phyloP scores from a whole-genome alignment of 2,113 vertebrate species.

The Cynopterus brachyotis region DNA sequence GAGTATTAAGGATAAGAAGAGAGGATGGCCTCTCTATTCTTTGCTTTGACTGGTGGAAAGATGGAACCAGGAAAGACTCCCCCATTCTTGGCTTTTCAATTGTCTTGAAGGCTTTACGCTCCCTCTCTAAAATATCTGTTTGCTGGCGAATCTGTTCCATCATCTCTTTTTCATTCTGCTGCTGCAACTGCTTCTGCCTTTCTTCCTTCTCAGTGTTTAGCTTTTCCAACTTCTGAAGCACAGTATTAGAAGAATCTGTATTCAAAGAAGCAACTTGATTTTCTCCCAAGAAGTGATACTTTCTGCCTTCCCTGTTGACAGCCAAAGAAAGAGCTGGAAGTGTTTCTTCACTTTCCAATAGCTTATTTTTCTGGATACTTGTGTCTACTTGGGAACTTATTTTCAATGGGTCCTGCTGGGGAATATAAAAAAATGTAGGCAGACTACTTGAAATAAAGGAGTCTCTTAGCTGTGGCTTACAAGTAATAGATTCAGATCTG shows the following conservation, averaged over 20 bases:
- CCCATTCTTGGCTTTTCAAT: conserved; percentile 86
- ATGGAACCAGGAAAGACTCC: conserved; percentile 48
- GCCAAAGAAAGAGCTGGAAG: neutral
- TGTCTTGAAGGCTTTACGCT: conserved; percentile 88
- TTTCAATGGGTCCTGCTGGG: conserved; percentile 81
- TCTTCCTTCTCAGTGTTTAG: conserved; percentile 93
- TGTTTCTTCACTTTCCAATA: conserved; percentile 65
- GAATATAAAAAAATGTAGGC: conserved; percentile 95
- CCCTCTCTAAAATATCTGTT: conserved; percentile 91
- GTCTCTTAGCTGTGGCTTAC: conserved; percentile 79
- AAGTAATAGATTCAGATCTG: conserved; percentile 56
- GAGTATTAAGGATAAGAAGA: conserved; percentile 74
- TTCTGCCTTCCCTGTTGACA: conserved; percentile 53
- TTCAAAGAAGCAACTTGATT: conserved; percentile 37
- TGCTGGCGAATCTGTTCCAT: conserved; percentile 97
- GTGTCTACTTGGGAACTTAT: conserved; percentile 69
- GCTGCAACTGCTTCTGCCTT: conserved; percentile 91
- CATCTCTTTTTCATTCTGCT: conserved; percentile 95
- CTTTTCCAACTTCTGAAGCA: conserved; percentile 91
- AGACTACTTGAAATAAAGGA: conserved; percentile 85
- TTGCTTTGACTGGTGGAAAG: conserved; percentile 69
- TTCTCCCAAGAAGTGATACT: conserved; percentile 62
- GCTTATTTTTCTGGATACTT: conserved; percentile 79
- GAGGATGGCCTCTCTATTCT: conserved; percentile 71
- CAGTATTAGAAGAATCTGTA: conserved; percentile 76